Conservation (phyloP, 2,797 vertebrate species). For the Monodelphis domestica region DNA sequence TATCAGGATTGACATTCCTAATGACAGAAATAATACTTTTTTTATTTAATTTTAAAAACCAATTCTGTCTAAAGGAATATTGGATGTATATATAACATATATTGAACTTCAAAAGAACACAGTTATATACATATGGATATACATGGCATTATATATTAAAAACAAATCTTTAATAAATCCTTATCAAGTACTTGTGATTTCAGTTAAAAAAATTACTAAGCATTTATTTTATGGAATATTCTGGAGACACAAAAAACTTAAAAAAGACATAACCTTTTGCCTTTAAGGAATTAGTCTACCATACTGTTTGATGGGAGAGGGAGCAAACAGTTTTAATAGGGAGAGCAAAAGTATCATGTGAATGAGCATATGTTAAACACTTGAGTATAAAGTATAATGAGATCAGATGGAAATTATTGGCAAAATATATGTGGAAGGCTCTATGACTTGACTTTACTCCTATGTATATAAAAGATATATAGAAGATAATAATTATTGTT, state of each 20-base stretch:
- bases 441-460: not conserved
- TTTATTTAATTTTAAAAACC: constrained; percentile 61
- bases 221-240: not conserved
- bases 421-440: not conserved
- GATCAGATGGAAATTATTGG: not conserved
- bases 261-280: not conserved
- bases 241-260: not conserved
- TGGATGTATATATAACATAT: constrained; percentile 1
- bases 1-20: constrained; percentile 55
- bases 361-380: not conserved
- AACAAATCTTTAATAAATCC: not conserved
- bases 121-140: too few species aligned
- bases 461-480: not conserved
- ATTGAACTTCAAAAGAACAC: constrained; percentile 53
- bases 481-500: not conserved
- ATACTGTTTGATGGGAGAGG: too few species aligned
- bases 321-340: not conserved
- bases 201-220: not conserved
- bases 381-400: not conserved
- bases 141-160: too few species aligned
- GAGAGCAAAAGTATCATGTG: not conserved
- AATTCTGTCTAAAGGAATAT: constrained; percentile 47
- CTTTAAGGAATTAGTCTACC: not conserved
- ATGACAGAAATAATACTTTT: constrained; percentile 34
- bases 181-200: not conserved